Percentiles rank a stretch among this genome's conserved stretches.
Evolutionary conservation across 2,797 vertebrate genomes (phyloP).

Genomic region (Semaprochilodus insignis): DNA sequence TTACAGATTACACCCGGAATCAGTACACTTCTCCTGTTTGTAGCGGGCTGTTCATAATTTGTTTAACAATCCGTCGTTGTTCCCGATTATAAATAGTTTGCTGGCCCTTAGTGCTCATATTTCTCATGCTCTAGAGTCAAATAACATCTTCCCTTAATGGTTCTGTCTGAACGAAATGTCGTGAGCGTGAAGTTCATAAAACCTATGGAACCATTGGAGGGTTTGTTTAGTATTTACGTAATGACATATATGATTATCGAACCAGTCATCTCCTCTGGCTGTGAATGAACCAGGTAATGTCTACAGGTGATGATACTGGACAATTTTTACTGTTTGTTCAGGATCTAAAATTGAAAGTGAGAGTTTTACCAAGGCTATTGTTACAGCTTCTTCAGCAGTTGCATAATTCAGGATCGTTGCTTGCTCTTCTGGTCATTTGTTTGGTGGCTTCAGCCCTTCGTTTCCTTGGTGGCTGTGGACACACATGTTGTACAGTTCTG

Average conservation of each 20-base stretch:
- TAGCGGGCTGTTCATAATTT: not conserved
- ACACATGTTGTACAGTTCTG: not conserved
- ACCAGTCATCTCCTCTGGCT: too few species aligned
- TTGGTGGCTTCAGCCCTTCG: conserved; percentile 25
- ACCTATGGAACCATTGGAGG: too few species aligned
- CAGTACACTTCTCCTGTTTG: not conserved
- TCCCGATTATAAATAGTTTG: not conserved
- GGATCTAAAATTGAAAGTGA: not conserved
- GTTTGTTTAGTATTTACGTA: too few species aligned
- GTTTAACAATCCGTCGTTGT: not conserved
- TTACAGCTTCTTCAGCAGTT: not conserved
- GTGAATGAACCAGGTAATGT: not conserved
- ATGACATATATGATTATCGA: not conserved
- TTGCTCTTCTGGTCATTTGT: conserved; percentile 26
- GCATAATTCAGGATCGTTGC: not conserved
- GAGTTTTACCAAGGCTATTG: not conserved
- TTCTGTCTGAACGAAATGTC: not conserved
- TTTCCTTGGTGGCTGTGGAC: conserved; percentile 49
- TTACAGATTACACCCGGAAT: not conserved
- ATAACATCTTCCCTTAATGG: not conserved
- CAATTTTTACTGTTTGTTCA: not conserved
- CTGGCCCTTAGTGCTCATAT: not conserved
- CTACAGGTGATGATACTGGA: not conserved
- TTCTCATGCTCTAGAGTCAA: conserved; percentile 6
- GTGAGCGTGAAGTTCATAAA: too few species aligned